Conservation (phyloP, 2,888 invertebrate genomes). For the Merodon equestris region DNA sequence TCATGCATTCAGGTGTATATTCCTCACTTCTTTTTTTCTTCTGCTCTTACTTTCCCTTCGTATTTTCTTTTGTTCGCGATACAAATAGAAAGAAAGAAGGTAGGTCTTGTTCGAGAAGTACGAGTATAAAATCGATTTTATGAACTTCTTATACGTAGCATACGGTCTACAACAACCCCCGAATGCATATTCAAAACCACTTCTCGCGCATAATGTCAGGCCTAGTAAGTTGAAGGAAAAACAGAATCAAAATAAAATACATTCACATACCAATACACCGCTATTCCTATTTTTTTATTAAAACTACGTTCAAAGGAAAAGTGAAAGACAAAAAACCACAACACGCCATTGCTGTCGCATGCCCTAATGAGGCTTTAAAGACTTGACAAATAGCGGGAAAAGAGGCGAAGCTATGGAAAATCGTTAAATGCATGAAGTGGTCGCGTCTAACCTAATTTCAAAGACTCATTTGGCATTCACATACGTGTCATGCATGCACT, state of each 20-base stretch:
- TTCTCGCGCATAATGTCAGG: not conserved
- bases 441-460: constrained; percentile 51
- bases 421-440: constrained; percentile 21
- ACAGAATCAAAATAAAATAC: too few species aligned
- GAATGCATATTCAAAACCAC: constrained; percentile 31
- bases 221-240: too few species aligned
- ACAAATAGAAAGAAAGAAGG: constrained; percentile 6
- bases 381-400: not conserved
- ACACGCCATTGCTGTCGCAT: not conserved
- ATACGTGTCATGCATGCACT: constrained; percentile 24
- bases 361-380: constrained; percentile 24
- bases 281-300: not conserved
- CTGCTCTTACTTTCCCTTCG: not conserved
- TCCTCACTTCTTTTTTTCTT: not conserved
- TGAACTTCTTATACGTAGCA: not conserved
- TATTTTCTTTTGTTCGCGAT: too few species aligned
- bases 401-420: not conserved
- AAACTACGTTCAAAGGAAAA: constrained; percentile 14
- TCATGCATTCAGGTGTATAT: constrained; percentile 48
- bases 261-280: too few species aligned
- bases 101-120: constrained; percentile 33
- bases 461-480: constrained; percentile 41
- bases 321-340: not conserved
- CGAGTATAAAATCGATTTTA: constrained; percentile 44
- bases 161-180: not conserved